Conservation (phyloP, 1,140 invertebrate genomes). For the Reticulitermes speratus region DNA sequence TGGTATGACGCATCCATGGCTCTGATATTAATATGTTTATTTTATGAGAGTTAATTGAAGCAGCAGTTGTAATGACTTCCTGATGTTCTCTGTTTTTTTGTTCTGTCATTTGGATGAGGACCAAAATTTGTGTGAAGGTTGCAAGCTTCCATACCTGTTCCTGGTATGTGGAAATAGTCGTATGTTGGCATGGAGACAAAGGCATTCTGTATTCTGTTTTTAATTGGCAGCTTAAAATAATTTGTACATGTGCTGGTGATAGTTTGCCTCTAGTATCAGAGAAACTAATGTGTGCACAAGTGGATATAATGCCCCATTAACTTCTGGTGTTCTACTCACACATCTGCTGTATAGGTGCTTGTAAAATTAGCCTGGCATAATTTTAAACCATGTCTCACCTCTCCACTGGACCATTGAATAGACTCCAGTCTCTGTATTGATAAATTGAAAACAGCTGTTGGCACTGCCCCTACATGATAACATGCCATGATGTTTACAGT, state of each 20-base stretch:
- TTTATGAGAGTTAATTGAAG: not conserved
- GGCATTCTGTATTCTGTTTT: not conserved
- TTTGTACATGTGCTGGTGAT: not conserved
- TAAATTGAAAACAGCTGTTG: not conserved
- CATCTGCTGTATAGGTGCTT: not conserved
- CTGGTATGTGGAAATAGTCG: not conserved
- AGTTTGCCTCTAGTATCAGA: not conserved
- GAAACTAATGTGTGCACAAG: conserved; percentile 5
- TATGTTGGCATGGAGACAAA: not conserved
- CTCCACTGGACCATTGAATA: not conserved
- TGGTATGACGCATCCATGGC: not conserved
- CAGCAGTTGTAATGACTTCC: not conserved
- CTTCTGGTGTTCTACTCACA: not conserved
- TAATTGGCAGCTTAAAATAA: not conserved
- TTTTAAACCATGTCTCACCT: not conserved
- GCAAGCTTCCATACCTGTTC: not conserved
- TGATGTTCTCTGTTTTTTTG: not conserved
- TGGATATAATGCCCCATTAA: not conserved
- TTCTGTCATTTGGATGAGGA: not conserved
- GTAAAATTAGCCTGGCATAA: conserved; percentile 10
- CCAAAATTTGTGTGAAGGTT: not conserved
- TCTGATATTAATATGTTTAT: not conserved
- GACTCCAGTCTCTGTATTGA: not conserved
- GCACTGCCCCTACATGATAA: not conserved
- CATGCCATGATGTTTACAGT: not conserved